Evolutionary conservation across 2,888 invertebrate genomes (phyloP), one percentile per base, ranked within the genome.

Genomic region (Drosophila borealis): DNA sequence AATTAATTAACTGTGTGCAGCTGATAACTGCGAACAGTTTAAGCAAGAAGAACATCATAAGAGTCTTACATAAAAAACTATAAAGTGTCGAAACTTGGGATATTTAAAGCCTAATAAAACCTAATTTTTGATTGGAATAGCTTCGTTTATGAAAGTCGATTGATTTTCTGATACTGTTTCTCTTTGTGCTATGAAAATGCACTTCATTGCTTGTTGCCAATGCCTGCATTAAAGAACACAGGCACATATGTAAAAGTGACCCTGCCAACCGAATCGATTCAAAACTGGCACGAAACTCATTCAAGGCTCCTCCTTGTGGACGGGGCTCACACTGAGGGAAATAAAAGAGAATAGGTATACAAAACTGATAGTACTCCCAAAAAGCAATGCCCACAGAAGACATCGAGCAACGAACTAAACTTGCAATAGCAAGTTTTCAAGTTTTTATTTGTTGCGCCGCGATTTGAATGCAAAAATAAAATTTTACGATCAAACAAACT

Each of bases 401-500:
- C 51, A 53, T 34, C 29, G 60, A 57, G 50, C 48, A 44, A 66
- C 46, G 21, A 73, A 49, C 37, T 44, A 48, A 74, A 70, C 59
- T 81, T 61, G 82, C 75, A 80, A 80, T 70, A 71, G 77, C 79
- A 79, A 53, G 29, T 29, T 72, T 80, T 70, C 45, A 19, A 56
- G 51, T 63, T 79, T 75, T 70, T 77, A 74, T 60, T 69, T 76
- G 76, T 66, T 68, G 77, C 68, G 59, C 65, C 71, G 78, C 82
- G 81, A 79, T 83, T 83, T 80, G 83, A 87, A 83, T 83, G 83
- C 84, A 74, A 79, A 80, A 80, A 81, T 84, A 82, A 85, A 84
- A 82, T 88, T 84, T 84, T 82, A 84, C 72, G 84, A 84, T 85
- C 84, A 88, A 88, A 82, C 88, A 88, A 84, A 84, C 84, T 85